phyloP scores from a whole-genome alignment of 1,140 invertebrate genomes.

The Contarinia nasturtii region DNA sequence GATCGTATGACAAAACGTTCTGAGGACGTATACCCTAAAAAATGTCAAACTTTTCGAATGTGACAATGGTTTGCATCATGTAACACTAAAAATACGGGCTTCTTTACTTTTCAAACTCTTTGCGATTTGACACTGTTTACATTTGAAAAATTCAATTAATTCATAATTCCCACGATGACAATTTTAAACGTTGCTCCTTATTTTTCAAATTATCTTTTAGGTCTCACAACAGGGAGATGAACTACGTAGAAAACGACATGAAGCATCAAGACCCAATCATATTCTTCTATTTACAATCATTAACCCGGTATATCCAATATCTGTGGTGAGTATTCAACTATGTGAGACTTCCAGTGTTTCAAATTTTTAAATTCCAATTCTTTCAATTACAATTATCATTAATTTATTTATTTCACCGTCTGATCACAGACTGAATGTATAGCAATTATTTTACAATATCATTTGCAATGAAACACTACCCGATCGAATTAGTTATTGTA shows the following conservation, averaged over 20 bases:
- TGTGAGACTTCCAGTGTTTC: too few relatives aligned
- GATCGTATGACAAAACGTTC: neutral
- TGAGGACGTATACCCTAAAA: neutral
- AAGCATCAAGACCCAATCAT: constrained; percentile 61
- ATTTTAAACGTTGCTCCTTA: neutral
- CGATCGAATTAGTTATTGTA: too few relatives aligned
- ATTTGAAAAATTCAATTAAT: neutral
- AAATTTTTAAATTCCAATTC: too few relatives aligned
- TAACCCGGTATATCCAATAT: constrained; percentile 95
- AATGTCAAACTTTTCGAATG: neutral
- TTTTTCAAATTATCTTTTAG: constrained; percentile 13
- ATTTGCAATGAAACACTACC: too few relatives aligned
- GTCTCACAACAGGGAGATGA: too few relatives aligned
- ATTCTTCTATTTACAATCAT: constrained; percentile 88
- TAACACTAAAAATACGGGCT: too few relatives aligned
- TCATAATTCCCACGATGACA: neutral
- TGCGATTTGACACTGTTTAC: neutral
- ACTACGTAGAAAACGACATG: constrained; percentile 39
- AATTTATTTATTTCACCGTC: too few relatives aligned
- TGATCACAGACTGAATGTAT: too few relatives aligned
- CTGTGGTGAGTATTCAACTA: constrained; percentile 98
- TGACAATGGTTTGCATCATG: neutral
- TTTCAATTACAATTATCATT: too few relatives aligned
- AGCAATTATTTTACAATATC: too few relatives aligned
- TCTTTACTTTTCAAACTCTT: neutral